Conservation (phyloP, 2,113 vertebrate genomes). For the Menura novaehollandiae region DNA sequence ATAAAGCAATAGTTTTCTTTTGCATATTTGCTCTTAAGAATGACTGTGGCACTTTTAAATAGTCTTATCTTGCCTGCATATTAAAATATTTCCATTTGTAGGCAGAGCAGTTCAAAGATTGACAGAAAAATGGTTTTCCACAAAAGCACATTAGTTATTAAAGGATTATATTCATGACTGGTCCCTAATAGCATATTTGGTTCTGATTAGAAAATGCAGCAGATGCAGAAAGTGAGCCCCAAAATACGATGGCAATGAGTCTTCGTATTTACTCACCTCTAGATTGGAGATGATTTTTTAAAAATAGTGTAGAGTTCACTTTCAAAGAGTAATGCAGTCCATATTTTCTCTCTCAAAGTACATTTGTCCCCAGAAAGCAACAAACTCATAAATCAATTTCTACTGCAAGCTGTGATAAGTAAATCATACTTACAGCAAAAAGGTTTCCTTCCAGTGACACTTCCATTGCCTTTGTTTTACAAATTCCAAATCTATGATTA, state of each 20-base stretch:
- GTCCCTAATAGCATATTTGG: neutral
- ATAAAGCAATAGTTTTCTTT: neutral
- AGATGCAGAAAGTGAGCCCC: neutral
- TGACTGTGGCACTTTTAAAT: neutral
- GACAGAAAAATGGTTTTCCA: neutral
- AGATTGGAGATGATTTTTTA: neutral
- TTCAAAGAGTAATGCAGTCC: neutral
- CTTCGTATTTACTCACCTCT: neutral
- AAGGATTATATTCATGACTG: neutral
- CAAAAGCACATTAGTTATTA: neutral
- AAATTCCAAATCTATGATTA: slow-evolving; percentile 41
- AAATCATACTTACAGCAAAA: slow-evolving; percentile 36
- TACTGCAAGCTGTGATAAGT: slow-evolving; percentile 26
- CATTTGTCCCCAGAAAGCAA: slow-evolving; percentile 34
- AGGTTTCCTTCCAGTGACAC: slow-evolving; percentile 30
- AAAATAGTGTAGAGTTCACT: neutral
- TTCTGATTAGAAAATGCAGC: neutral
- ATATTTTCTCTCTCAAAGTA: slow-evolving; percentile 2
- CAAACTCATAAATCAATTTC: slow-evolving; percentile 48
- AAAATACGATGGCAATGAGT: neutral
- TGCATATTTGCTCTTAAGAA: neutral
- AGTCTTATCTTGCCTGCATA: neutral
- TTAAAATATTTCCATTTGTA: neutral
- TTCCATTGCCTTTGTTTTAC: slow-evolving; percentile 24
- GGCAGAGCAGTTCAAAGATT: neutral